Evolutionary conservation across 2,797 vertebrate species (phyloP).

Genomic region (Hydrolagus colliei): DNA sequence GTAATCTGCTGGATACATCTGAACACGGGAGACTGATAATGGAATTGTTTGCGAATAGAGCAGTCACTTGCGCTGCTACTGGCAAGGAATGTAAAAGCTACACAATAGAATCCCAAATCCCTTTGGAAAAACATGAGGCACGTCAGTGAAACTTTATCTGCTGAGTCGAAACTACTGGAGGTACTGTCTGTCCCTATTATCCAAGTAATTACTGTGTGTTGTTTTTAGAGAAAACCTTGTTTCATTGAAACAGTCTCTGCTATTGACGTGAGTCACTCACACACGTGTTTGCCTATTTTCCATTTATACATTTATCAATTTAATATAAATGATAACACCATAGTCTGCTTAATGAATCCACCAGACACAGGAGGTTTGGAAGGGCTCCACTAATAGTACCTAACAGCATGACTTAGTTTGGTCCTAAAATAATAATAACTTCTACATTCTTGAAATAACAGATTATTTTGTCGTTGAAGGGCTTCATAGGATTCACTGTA

Average conservation of each 20-base stretch:
- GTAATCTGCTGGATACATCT: conserved; percentile 1
- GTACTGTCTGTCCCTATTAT: background rate
- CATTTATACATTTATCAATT: background rate
- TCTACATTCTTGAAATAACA: too few relatives aligned
- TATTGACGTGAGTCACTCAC: background rate
- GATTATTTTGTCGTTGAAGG: too few relatives aligned
- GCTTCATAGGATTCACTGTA: too few relatives aligned
- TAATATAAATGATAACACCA: conserved; percentile 27
- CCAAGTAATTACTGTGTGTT: background rate
- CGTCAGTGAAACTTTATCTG: conserved; percentile 19
- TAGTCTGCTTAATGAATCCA: conserved; percentile 16
- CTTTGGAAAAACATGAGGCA: background rate
- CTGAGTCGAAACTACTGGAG: conserved; percentile 5
- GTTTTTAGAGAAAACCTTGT: background rate
- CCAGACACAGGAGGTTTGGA: conserved; percentile 1
- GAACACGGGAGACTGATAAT: background rate
- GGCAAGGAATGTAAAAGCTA: background rate
- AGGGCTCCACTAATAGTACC: too few relatives aligned
- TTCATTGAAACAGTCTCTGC: background rate
- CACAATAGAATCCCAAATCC: background rate
- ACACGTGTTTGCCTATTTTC: background rate
- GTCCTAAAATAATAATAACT: too few relatives aligned
- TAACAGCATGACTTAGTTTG: too few relatives aligned
- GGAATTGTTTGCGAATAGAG: background rate
- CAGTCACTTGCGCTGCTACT: too few relatives aligned